These are phyloP conservation scores for Butorides virescens DNA, from an alignment of 2,113 vertebrate genomes.

Conservation along the genomic window DNA sequence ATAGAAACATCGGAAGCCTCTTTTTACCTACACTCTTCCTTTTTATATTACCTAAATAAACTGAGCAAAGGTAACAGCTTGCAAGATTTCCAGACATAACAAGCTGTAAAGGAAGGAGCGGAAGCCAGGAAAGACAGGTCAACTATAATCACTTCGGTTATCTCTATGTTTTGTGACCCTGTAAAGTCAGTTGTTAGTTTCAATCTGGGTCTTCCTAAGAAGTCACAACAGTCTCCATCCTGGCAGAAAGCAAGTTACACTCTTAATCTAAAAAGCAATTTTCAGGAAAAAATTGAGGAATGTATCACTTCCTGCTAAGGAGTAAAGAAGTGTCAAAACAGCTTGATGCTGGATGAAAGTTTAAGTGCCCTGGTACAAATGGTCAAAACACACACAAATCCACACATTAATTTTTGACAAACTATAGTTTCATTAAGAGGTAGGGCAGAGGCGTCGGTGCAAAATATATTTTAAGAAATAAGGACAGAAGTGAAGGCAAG, in stretches of 20 bases:
- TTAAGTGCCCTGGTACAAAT: not conserved
- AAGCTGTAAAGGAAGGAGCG: not conserved
- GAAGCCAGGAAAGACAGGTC: not conserved
- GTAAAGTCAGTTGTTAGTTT: not conserved
- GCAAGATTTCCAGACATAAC: not conserved
- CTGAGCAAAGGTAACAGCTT: not conserved
- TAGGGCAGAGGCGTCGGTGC: not conserved
- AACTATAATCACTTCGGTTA: not conserved
- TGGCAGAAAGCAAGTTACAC: not conserved
- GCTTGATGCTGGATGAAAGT: not conserved
- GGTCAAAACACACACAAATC: not conserved
- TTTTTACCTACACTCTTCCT: not conserved
- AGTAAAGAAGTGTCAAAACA: not conserved
- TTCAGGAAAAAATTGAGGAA: not conserved
- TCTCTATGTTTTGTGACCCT: not conserved
- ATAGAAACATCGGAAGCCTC: not conserved
- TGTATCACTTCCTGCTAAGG: not conserved
- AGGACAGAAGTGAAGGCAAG: constrained; percentile 1
- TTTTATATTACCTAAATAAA: not conserved
- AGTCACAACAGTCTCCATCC: not conserved
- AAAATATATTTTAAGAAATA: not conserved
- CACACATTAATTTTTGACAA: not conserved
- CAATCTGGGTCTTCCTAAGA: not conserved
- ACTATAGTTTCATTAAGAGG: not conserved
- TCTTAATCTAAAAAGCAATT: not conserved